Percentiles rank a stretch among this genome's conserved stretches.
phyloP scores from a whole-genome alignment of 53 echinoderm and acorn worm genomes.

The Pentamera pediparva region DNA sequence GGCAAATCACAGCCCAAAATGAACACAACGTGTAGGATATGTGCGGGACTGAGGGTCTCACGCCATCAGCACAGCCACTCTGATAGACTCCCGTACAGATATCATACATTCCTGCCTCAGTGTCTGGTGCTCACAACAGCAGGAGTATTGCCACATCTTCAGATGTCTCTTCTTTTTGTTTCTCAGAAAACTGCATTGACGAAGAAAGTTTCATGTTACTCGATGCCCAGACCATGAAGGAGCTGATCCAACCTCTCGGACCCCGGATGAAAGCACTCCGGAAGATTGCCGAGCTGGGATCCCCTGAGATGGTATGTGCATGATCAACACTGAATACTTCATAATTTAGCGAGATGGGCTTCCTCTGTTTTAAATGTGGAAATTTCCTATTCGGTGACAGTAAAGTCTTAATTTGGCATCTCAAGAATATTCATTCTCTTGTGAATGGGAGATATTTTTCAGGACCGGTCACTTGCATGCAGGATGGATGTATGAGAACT shows the following conservation, averaged over 20 bases:
- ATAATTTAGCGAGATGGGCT: background rate
- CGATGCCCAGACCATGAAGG: constrained; percentile 2
- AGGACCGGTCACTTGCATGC: background rate
- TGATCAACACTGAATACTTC: background rate
- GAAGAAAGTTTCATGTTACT: constrained; percentile 35
- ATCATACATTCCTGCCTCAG: too few species aligned
- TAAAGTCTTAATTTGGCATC: background rate
- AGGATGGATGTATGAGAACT: background rate
- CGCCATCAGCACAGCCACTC: too few species aligned
- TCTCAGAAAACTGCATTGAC: constrained; percentile 45
- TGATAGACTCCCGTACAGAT: too few species aligned
- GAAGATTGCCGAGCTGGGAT: background rate
- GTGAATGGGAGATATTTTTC: background rate
- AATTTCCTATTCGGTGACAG: background rate
- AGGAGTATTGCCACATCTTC: too few species aligned
- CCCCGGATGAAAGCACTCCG: background rate
- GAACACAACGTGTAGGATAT: too few species aligned
- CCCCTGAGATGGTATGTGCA: background rate
- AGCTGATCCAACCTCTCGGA: background rate
- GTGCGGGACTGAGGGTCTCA: too few species aligned
- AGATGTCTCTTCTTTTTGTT: too few species aligned
- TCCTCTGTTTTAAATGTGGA: background rate
- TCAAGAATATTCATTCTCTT: background rate
- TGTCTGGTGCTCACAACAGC: too few species aligned
- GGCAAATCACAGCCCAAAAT: too few species aligned